Evolutionary conservation across 2,888 invertebrate genomes (phyloP), one percentile per base, ranked within the genome.

Genomic region (Lymantria dispar): DNA sequence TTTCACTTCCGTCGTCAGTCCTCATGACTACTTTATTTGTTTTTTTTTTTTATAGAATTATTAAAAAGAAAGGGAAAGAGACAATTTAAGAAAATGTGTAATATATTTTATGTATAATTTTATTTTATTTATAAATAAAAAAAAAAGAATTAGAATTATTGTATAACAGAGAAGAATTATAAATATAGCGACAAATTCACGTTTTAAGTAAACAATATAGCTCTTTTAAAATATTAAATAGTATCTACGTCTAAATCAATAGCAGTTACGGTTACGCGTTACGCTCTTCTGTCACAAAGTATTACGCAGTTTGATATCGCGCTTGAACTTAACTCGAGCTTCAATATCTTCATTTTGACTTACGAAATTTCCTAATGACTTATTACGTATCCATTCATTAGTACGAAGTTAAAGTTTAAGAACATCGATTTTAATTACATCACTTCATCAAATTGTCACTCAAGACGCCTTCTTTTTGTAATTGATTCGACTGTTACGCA

Each of bases 371-470:
- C 52, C 56, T 58, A 68, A 60, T 62, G 69, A 71, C 68, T 76
- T 80, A 79, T 78, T 75, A 78, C 64, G 62, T 56, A 65, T 70
- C 74, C 76, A 83, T 85, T 83, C 80, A 85, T 87, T 85, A 84
- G 73, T 70, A 61, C 54, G 60, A 63, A 67, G 69, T 72, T 70
- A 73, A 75, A 58, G 69, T 85, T 83, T 85, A 83, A 85, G 82
- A 80, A 76, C 76, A 72, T 76, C 74, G 67, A 67, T 79, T 81
- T 76, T 83, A 86, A 82, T 87, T 86, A 83, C 76, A 86, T 81
- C 81, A 85, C 80, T 87, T 88, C 85, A 87, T 88, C 88, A 87
- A 82, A 87, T 85, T 88, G 86, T 87, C 88, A 87, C 85, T 87
- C 87, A 87, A 50, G 70, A 69, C 66, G 70, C 13, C 62, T 69